Conservation (phyloP, 2,113 vertebrate species). For the Boulengeromyrus knoepffleri region DNA sequence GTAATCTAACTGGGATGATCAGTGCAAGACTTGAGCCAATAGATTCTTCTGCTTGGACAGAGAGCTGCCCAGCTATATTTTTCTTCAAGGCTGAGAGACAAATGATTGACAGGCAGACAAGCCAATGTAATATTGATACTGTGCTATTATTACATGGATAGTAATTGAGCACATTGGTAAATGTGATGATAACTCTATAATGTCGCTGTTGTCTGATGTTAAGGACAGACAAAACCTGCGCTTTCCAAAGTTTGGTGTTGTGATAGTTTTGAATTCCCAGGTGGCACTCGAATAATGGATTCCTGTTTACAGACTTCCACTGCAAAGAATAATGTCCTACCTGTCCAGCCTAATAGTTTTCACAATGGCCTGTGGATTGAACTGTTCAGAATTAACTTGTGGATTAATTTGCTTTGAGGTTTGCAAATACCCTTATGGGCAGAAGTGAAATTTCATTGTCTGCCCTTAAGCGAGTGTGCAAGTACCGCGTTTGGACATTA, state of each 20-base stretch:
- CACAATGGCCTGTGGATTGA: neutral
- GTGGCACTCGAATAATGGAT: neutral
- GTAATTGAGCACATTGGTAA: neutral
- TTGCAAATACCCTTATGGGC: neutral
- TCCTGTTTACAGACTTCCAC: neutral
- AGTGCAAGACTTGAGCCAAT: neutral
- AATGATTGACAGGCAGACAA: neutral
- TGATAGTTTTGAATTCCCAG: neutral
- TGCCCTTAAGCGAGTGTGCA: neutral
- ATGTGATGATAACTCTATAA: neutral
- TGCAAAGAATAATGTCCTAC: neutral
- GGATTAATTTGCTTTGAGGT: constrained; percentile 3
- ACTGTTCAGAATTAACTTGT: neutral
- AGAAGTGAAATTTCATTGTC: neutral
- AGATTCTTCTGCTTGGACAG: neutral
- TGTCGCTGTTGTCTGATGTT: neutral
- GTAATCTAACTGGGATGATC: neutral
- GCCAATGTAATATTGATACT: neutral
- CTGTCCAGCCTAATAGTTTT: neutral
- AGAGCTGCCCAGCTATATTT: neutral
- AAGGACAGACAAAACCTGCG: neutral
- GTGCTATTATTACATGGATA: neutral
- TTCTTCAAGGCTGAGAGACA: neutral
- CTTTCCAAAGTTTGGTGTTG: neutral
- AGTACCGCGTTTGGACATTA: neutral